Conservation (phyloP, 2,113 vertebrate species). For the Tapirus terrestris region DNA sequence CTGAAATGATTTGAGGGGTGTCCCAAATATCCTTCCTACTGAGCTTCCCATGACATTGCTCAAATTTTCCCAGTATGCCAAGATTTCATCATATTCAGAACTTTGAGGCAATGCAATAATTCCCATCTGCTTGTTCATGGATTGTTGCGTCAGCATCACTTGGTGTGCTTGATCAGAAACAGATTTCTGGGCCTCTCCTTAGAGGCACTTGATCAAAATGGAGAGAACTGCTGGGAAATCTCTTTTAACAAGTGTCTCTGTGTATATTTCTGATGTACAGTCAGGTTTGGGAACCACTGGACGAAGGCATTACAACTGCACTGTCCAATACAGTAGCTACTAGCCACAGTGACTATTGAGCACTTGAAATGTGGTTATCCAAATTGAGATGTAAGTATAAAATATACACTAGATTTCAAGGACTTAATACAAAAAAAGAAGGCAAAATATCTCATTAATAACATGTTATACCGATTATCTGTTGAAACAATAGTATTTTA, state of each 20-base stretch:
- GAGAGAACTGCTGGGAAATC: neutral
- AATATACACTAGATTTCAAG: neutral
- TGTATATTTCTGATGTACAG: neutral
- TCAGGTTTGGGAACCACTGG: neutral
- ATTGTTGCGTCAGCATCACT: neutral
- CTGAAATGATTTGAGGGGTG: neutral
- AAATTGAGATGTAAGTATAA: neutral
- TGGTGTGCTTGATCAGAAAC: neutral
- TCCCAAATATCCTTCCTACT: neutral
- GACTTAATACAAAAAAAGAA: neutral
- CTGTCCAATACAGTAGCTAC: neutral
- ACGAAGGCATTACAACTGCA: neutral
- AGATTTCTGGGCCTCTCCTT: neutral
- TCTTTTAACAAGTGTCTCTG: neutral
- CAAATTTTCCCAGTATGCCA: neutral
- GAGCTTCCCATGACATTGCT: neutral
- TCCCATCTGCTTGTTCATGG: neutral
- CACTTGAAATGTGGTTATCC: neutral
- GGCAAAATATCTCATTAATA: conserved; percentile 1
- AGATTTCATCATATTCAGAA: neutral
- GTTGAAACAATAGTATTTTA: neutral
- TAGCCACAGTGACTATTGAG: neutral
- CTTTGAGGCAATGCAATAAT: neutral
- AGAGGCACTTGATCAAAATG: neutral
- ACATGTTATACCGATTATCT: neutral